phyloP scores from a whole-genome alignment of 1,140 invertebrate species.

The Sarcophaga peregrina region DNA sequence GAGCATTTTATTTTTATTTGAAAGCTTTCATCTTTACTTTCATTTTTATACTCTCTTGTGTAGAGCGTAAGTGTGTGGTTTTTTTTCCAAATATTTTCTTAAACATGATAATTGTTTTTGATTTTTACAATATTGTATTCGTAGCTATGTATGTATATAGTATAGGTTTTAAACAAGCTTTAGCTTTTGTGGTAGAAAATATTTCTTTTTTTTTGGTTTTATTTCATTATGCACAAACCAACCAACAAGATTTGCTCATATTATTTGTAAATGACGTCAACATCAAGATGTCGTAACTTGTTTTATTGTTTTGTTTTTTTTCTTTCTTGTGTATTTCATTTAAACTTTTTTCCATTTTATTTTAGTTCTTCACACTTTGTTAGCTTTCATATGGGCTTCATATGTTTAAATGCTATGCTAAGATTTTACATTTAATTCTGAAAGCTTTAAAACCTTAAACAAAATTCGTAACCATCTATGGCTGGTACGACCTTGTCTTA shows the following conservation, averaged over 20 bases:
- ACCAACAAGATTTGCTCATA: conserved; percentile 6
- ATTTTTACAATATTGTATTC: too few relatives aligned
- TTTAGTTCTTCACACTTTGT: too few relatives aligned
- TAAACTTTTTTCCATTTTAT: neutral
- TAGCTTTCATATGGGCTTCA: too few relatives aligned
- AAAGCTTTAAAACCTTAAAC: neutral
- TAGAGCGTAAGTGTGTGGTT: neutral
- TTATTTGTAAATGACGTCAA: conserved; percentile 31
- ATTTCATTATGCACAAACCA: neutral
- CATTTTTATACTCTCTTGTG: conserved; percentile 22
- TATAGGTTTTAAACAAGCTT: neutral
- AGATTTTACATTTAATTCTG: neutral
- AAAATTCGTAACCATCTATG: neutral
- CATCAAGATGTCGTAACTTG: conserved; percentile 22
- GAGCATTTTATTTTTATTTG: neutral
- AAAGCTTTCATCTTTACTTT: conserved; percentile 36
- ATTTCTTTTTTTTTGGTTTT: neutral
- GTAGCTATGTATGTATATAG: too few relatives aligned
- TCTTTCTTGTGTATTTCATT: neutral
- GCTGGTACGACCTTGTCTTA: conserved; percentile 35
- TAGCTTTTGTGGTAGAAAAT: too few relatives aligned
- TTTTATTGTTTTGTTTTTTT: conserved; percentile 43
- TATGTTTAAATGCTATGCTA: neutral
- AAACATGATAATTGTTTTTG: too few relatives aligned
- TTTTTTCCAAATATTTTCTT: neutral